Conservation (phyloP, 2,888 invertebrate species). For the Coleophora flavipennella region DNA sequence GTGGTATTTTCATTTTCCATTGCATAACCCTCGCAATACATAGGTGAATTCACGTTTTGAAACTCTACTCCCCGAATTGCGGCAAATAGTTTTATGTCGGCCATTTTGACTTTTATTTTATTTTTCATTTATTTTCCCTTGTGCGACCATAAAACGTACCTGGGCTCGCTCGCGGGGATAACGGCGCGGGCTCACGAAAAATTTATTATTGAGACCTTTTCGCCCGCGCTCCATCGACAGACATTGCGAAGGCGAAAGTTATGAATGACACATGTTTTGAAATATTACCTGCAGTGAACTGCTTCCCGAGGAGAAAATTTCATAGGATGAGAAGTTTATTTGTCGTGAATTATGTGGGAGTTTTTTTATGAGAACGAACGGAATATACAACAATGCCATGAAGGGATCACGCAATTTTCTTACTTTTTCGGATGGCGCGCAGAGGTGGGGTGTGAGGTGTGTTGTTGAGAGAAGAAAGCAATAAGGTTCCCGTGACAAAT, state of each 20-base stretch:
- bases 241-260: slow-evolving; percentile 72
- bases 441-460: slow-evolving; percentile 45
- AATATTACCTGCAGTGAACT: slow-evolving; percentile 70
- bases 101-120: slow-evolving; percentile 73
- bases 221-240: slow-evolving; percentile 68
- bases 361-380: slow-evolving; percentile 62
- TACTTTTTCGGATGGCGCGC: slow-evolving; percentile 49
- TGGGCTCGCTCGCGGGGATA: slow-evolving; percentile 65
- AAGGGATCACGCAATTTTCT: slow-evolving; percentile 62
- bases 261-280: slow-evolving; percentile 74
- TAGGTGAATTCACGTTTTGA: slow-evolving; percentile 34
- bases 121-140: slow-evolving; percentile 72
- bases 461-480: slow-evolving; percentile 50
- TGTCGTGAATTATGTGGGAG: slow-evolving; percentile 70
- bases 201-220: slow-evolving; percentile 73
- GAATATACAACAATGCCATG: slow-evolving; percentile 62
- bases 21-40: slow-evolving; percentile 22
- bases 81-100: slow-evolving; percentile 67
- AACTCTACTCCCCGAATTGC: slow-evolving; percentile 49
- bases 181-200: slow-evolving; percentile 67
- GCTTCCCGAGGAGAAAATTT: slow-evolving; percentile 60
- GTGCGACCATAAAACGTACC: slow-evolving; percentile 71
- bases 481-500: slow-evolving; percentile 52
- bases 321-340: slow-evolving; percentile 70
- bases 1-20: slow-evolving; percentile 21